Percentiles rank a stretch among this genome's conserved stretches.
Evolutionary conservation across 64 coral and sea anemone species (phyloP).

Genomic region (Actinia tenebrosa): DNA sequence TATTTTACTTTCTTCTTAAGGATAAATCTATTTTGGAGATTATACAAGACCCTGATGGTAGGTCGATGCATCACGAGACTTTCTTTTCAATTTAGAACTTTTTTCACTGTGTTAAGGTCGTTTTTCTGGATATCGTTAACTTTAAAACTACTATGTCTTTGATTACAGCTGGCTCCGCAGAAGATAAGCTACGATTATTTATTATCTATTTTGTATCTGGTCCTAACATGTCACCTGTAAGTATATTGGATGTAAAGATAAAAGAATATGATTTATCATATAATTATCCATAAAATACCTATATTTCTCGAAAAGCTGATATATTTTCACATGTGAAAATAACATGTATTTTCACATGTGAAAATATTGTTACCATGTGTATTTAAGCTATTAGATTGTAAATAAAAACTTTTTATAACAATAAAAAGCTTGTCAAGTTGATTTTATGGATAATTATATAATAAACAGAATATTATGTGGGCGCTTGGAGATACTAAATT

Average conservation of each 20-base stretch:
- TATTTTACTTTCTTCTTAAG: slow-evolving; percentile 5
- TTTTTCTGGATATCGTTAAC: background rate
- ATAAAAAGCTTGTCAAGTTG: too few relatives aligned
- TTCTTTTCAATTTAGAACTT: background rate
- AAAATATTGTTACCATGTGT: too few relatives aligned
- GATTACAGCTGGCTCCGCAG: slow-evolving; percentile 76
- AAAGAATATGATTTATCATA: too few relatives aligned
- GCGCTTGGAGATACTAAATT: too few relatives aligned
- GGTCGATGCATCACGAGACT: background rate
- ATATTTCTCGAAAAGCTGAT: too few relatives aligned
- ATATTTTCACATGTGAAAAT: too few relatives aligned
- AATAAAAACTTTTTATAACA: too few relatives aligned
- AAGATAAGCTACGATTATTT: slow-evolving; percentile 96
- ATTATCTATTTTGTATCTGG: slow-evolving; percentile 97
- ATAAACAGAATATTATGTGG: too few relatives aligned
- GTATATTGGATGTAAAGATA: slow-evolving; percentile 1
- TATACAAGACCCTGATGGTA: slow-evolving; percentile 98
- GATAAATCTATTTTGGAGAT: slow-evolving; percentile 99
- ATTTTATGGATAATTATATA: too few relatives aligned
- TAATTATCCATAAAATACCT: too few relatives aligned
- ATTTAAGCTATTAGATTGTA: too few relatives aligned
- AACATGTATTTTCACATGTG: too few relatives aligned
- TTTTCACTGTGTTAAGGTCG: background rate
- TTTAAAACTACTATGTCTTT: background rate
- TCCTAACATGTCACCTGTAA: slow-evolving; percentile 85